Base-by-base conservation (phyloP, 1,140 invertebrate species). In the Nymphalis io region DNA sequence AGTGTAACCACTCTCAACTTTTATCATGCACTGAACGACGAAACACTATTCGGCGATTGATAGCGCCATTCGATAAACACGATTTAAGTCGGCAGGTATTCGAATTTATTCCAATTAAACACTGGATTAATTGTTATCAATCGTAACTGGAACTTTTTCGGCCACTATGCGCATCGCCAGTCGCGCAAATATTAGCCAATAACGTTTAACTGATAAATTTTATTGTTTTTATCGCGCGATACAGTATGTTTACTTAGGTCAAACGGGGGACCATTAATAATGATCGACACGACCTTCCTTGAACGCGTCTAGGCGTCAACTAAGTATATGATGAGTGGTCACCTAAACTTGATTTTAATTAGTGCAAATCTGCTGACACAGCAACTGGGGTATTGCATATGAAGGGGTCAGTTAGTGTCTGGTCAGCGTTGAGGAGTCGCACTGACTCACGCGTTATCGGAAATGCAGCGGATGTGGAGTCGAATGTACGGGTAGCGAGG, bases 381-480 rank as follows among this genome's bases (percentile, higher is more conserved):
- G 64, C 76, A 70, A 55, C 51, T 39, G n/a, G 13, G 27, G 27
- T 44, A 62, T 51, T 62, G 60, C 70, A 70, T 69, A 68, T 70
- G 70, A 75, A 80, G 75, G 79, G 80, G 80, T 76, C 75, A 67
- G 68, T 70, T 70, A 71, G 18, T 72, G 73, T 70, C 68, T 63
- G 63, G 53, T 70, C 75, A 66, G 70, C 64, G 53, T 44, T 38
- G 63, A 38, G 63, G 64, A 55, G 51, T 27, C 12, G 53, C 60
- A 72, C 71, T 90, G 88, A 90, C 70, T 90, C 86, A 90, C 73
- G 58, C 83, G 70, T 88, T 90, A 88, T 90, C 88, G 83, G 83
- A 80, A 85, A 73, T 75, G 74, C 79, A 82, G 64, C 85, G 87
- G 85, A 89, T 85, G 85, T 82, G 65, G 69, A 84, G 72, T 81